Evolutionary conservation across 2,888 invertebrate species (phyloP), one percentile per base, ranked within the genome.

Genomic region (Meghimatium bilineatum): DNA sequence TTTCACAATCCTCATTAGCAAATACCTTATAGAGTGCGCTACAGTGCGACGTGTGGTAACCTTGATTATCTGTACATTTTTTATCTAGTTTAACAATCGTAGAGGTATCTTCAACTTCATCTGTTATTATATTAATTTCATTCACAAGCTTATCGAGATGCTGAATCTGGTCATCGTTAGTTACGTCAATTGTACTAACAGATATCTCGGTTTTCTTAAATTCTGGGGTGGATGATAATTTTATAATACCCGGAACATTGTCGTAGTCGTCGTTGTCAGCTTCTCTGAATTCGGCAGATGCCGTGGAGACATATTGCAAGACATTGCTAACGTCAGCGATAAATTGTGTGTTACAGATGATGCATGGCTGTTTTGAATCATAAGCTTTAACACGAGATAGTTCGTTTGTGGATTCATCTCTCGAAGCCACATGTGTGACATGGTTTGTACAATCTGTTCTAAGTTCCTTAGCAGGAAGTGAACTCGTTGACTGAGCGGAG

Each of bases 1-100:
- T 83, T 72, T 87, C 87, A 44, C 78, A 38, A 38, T 85, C 83
- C 52, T 87, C 87, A 14, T 72, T 80, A 23, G 85, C 81, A 38
- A 87, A 85, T 29, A 83, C 56, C 49, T 69, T 83, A 75, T 86
- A 87, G 75, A 87, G 56, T 38, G 81, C 83, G 36, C 76, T 75
- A 44, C 52, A 82, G 32, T 81, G n/a, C 12, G 77, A 1, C 0
- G n/a, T 20, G 26, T 32, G 52, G 34, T 29, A 34, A n/a, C 20
- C 34, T 17, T 52, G 56, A 29, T 20, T 36, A 10, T 77, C 71
- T n/a, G 29, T 34, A 36, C 32, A 60, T 17, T 56, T 81, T 14
- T 67, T 32, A 17, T 79, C 67, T 12, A 10, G 1, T 6, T 44
- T 2, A 29, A 79, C 56, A 52, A 17, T 38, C 56, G 29, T 67